Conservation (phyloP, 2,113 vertebrate genomes). For the Cochlearius cochlearius region DNA sequence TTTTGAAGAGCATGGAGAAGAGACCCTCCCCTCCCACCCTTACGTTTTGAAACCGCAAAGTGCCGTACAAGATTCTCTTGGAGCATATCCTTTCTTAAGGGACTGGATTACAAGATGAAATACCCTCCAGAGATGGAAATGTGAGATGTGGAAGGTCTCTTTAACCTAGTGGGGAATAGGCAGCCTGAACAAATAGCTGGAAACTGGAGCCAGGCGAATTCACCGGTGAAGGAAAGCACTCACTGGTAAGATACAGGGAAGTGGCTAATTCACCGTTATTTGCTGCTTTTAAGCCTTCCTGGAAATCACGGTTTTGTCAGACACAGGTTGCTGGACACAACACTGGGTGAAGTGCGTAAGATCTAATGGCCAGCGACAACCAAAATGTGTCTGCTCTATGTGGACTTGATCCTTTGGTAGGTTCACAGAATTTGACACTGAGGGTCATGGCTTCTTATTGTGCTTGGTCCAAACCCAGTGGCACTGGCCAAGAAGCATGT, state of each 20-base stretch:
- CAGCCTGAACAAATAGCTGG: neutral
- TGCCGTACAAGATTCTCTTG: neutral
- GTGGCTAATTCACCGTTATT: neutral
- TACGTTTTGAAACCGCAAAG: neutral
- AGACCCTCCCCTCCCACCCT: fast-evolving
- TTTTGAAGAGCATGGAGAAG: neutral
- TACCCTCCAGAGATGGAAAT: neutral
- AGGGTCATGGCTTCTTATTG: neutral
- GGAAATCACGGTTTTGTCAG: neutral
- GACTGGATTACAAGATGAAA: neutral
- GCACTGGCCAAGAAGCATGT: neutral
- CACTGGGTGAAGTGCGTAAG: neutral
- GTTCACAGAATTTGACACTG: neutral
- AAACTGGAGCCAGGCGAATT: neutral
- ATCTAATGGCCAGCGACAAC: neutral
- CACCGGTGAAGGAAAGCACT: neutral
- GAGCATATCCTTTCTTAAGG: neutral
- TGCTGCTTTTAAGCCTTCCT: neutral
- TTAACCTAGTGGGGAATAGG: neutral
- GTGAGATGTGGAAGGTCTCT: neutral
- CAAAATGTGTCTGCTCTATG: neutral
- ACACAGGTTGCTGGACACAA: neutral
- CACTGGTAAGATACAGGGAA: neutral
- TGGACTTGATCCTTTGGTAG: neutral
- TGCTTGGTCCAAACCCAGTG: neutral